Conservation (phyloP, 2,797 vertebrate genomes). For the Dicrostonyx torquatus region DNA sequence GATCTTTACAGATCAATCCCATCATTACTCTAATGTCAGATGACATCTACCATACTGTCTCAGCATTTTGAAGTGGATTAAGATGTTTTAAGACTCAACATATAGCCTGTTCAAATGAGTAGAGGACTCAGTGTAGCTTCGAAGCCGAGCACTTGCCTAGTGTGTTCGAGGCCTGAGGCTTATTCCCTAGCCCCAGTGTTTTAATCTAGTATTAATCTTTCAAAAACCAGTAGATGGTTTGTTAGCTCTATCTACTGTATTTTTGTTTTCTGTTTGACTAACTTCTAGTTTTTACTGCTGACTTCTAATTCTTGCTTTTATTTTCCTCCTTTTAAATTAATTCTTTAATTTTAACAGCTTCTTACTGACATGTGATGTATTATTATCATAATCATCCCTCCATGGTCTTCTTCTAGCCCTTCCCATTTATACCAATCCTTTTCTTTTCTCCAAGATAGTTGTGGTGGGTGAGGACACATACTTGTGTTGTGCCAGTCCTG, state of each 20-base stretch:
- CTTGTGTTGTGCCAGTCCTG: neutral
- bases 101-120: neutral
- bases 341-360: neutral
- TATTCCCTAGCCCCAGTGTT: neutral
- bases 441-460: neutral
- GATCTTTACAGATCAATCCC: neutral
- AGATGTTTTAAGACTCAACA: neutral
- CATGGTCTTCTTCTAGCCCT: neutral
- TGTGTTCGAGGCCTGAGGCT: neutral
- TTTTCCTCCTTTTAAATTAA: neutral
- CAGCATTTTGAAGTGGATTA: neutral
- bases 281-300: neutral
- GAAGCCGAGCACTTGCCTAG: neutral
- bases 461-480: neutral
- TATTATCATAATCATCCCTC: neutral
- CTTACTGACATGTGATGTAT: neutral
- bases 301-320: neutral
- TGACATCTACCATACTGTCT: neutral
- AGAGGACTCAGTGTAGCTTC: neutral
- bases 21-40: neutral
- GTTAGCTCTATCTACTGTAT: neutral
- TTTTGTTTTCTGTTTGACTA: slow-evolving; percentile 11
- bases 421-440: neutral
- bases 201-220: neutral
- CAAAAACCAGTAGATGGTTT: neutral